A percentile compares a stretch with the other conserved stretches of the same genome.
These are phyloP conservation scores for Vombatus ursinus DNA, from an alignment of 2,113 vertebrate species.

Conservation along the genomic window DNA sequence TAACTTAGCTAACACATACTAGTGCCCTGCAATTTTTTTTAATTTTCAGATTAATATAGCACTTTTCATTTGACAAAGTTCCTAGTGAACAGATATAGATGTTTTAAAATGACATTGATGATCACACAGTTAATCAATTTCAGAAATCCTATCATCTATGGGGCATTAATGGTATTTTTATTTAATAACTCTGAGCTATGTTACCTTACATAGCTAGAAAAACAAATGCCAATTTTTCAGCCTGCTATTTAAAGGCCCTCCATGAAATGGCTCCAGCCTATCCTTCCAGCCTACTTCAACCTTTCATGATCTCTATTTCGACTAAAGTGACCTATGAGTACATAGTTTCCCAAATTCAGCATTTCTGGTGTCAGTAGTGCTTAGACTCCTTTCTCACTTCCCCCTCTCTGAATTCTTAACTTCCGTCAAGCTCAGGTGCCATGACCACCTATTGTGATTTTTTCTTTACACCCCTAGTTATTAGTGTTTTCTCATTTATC, in stretches of 20 bases:
- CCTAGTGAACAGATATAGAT: constrained; percentile 11
- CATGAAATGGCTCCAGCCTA: neutral
- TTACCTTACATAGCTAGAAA: neutral
- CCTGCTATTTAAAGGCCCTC: neutral
- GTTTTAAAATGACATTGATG: constrained; percentile 9
- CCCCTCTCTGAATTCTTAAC: neutral
- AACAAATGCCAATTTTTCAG: neutral
- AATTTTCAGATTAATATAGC: neutral
- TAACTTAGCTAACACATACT: neutral
- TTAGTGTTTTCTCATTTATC: neutral
- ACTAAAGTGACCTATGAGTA: neutral
- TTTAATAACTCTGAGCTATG: neutral
- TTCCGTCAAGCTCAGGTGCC: neutral
- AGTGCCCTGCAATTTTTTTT: neutral
- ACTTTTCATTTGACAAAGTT: constrained; percentile 20
- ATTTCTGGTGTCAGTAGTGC: neutral
- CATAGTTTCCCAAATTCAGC: neutral
- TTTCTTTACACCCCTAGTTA: neutral
- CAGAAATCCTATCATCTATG: neutral
- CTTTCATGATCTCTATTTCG: neutral
- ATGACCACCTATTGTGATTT: neutral
- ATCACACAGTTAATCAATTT: constrained; percentile 14
- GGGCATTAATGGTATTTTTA: neutral
- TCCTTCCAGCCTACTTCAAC: neutral
- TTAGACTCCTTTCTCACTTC: neutral